Percentiles rank a stretch among this genome's conserved stretches.
phyloP scores from a whole-genome alignment of 2,888 invertebrate genomes.

The Siphlonurus alternatus region DNA sequence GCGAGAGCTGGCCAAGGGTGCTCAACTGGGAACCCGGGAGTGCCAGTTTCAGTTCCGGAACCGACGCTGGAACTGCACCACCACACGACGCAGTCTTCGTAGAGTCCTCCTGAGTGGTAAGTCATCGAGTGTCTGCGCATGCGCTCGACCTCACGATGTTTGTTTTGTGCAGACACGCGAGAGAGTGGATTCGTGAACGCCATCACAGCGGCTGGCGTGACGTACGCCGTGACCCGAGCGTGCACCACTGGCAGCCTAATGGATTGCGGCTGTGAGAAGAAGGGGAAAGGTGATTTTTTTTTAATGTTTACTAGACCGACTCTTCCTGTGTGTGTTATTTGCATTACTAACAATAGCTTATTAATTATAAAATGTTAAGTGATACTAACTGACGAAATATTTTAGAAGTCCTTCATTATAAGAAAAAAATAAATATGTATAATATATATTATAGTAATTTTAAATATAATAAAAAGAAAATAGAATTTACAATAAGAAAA shows the following conservation, averaged over 20 bases:
- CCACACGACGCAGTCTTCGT: conserved; percentile 58
- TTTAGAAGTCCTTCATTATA: background rate
- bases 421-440: too few species aligned
- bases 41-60: conserved; percentile 76
- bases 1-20: conserved; percentile 68
- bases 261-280: conserved; percentile 77
- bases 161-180: conserved; percentile 51
- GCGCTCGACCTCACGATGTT: background rate
- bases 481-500: too few species aligned
- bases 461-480: too few species aligned
- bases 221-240: conserved; percentile 73
- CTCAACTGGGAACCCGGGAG: conserved; percentile 65
- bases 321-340: background rate
- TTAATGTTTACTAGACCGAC: background rate
- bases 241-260: conserved; percentile 72
- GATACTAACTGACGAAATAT: background rate
- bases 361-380: background rate
- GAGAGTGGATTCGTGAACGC: conserved; percentile 87
- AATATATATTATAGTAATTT: too few species aligned
- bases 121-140: too few species aligned
- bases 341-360: too few species aligned
- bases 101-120: conserved; percentile 76
- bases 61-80: conserved; percentile 80
- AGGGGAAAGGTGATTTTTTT: conserved; percentile 27
- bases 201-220: conserved; percentile 77